Conservation (phyloP, 2,113 vertebrate genomes). For the Hemichromis elongatus region DNA sequence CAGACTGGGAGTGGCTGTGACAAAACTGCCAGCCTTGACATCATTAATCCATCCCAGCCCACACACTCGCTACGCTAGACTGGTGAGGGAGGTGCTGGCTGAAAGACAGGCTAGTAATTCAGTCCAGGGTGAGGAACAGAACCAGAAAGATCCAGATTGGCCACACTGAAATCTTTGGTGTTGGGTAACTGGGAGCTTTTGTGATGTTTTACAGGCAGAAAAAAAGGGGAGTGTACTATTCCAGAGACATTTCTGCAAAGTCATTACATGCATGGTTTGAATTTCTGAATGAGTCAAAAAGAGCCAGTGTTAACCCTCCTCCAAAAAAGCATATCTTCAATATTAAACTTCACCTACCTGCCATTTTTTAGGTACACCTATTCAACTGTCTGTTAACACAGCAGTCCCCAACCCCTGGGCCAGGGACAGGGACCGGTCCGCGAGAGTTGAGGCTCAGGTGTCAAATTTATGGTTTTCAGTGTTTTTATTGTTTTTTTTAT, state of each 20-base stretch:
- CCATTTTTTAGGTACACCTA: neutral
- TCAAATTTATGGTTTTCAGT: too few relatives aligned
- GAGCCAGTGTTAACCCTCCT: neutral
- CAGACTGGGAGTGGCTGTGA: slow-evolving; percentile 57
- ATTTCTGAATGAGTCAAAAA: neutral
- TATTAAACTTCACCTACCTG: neutral
- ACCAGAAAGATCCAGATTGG: slow-evolving; percentile 45
- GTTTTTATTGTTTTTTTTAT: too few relatives aligned
- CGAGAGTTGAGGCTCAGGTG: too few relatives aligned
- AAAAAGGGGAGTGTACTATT: neutral
- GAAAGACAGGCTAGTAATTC: slow-evolving; percentile 26
- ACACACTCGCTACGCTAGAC: slow-evolving; percentile 33
- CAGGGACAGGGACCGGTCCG: too few relatives aligned
- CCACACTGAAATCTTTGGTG: slow-evolving; percentile 16
- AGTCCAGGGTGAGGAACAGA: slow-evolving; percentile 25
- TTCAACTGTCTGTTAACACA: neutral
- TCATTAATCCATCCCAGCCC: slow-evolving; percentile 54
- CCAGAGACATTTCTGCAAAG: neutral
- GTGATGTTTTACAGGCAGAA: neutral
- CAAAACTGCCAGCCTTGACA: slow-evolving; percentile 48
- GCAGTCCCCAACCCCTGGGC: too few relatives aligned
- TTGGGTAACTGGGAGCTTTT: neutral
- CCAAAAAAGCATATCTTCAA: neutral
- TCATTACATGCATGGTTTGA: neutral
- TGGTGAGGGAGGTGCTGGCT: slow-evolving; percentile 40